Evolutionary conservation across 1,140 invertebrate genomes (phyloP).

Genomic region (Psix sp.): DNA sequence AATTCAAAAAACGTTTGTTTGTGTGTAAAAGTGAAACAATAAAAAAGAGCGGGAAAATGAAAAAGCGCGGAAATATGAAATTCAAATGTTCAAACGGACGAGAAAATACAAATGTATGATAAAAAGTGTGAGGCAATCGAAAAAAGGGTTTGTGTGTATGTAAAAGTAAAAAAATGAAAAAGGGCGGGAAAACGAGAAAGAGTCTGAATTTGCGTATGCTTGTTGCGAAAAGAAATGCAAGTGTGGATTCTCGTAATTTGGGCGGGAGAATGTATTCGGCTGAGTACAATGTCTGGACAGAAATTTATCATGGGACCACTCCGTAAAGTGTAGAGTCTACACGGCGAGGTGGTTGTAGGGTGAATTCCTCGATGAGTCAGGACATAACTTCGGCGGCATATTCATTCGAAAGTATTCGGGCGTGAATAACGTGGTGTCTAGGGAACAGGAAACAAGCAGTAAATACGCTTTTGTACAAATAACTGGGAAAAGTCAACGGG

Average conservation of each 20-base stretch:
- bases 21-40: too few relatives aligned
- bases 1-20: too few relatives aligned
- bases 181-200: too few relatives aligned
- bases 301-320: slow-evolving; percentile 58
- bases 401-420: slow-evolving; percentile 59
- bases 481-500: slow-evolving; percentile 51
- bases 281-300: slow-evolving; percentile 36
- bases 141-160: too few relatives aligned
- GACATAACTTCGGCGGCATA: slow-evolving; percentile 56
- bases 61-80: too few relatives aligned
- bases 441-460: slow-evolving; percentile 56
- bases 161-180: too few relatives aligned
- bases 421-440: slow-evolving; percentile 58
- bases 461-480: slow-evolving; percentile 58
- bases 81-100: too few relatives aligned
- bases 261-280: slow-evolving; percentile 29
- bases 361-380: slow-evolving; percentile 52
- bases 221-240: slow-evolving; percentile 11
- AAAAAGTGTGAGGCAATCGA: too few relatives aligned
- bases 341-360: slow-evolving; percentile 51
- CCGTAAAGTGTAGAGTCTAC: slow-evolving; percentile 54
- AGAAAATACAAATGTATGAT: too few relatives aligned
- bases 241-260: slow-evolving; percentile 48
- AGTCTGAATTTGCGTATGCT: background rate
- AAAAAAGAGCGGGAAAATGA: too few relatives aligned